These are phyloP conservation scores for Tragulus kanchil DNA, from an alignment of 2,113 vertebrate species.

Conservation along the genomic window DNA sequence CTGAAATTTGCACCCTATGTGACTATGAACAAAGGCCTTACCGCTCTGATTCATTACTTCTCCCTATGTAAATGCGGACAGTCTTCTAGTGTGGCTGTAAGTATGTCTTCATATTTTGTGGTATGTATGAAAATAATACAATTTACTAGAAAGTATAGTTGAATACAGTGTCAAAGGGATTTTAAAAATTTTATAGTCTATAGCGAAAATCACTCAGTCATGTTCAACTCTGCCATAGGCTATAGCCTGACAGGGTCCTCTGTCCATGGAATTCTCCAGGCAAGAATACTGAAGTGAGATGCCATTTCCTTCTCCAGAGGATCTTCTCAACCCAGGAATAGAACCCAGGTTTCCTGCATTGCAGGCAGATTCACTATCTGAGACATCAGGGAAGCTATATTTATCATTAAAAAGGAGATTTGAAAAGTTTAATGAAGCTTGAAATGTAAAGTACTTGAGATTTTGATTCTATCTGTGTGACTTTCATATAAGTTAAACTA, in stretches of 20 bases:
- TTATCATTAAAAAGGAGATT: conserved; percentile 19
- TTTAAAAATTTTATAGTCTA: conserved; percentile 27
- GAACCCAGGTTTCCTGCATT: too few species aligned
- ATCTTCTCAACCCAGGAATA: too few species aligned
- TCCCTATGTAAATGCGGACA: not conserved
- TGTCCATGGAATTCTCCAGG: too few species aligned
- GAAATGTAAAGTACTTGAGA: conserved; percentile 41
- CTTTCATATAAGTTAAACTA: conserved; percentile 27
- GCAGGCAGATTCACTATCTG: too few species aligned
- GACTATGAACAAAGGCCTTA: not conserved
- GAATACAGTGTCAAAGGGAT: conserved; percentile 36
- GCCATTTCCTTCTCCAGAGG: too few species aligned
- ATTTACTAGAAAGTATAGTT: conserved; percentile 1
- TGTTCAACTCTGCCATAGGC: not conserved
- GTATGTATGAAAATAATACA: not conserved
- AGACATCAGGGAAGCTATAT: not conserved
- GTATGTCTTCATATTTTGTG: conserved; percentile 5
- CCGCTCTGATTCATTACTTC: conserved; percentile 17
- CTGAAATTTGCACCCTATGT: conserved; percentile 19
- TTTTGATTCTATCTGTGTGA: conserved; percentile 19
- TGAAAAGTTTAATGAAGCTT: conserved; percentile 54
- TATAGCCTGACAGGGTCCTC: too few species aligned
- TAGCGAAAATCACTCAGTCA: not conserved
- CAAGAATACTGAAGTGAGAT: too few species aligned
- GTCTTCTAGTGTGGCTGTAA: not conserved